A percentile compares a stretch with the other conserved stretches of the same genome.
Conservation (phyloP, 2,888 invertebrate genomes). For the Seira sanloemensis region DNA sequence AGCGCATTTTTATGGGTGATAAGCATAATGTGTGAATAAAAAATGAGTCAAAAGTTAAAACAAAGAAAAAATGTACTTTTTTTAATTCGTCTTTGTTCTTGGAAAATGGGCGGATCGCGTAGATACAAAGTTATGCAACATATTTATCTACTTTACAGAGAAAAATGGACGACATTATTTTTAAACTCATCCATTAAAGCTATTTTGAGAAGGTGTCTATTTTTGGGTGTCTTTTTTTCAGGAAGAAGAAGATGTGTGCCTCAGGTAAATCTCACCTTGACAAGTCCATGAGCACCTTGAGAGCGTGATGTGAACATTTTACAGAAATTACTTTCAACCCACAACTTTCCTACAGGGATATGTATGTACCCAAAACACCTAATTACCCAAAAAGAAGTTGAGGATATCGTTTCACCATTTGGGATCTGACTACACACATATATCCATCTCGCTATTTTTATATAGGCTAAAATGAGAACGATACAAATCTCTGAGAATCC, state of each 20-base stretch:
- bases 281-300: constrained; percentile 1
- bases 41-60: not conserved
- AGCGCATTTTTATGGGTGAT: too few species aligned
- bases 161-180: not conserved
- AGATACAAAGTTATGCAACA: not conserved
- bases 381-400: too few species aligned
- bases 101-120: not conserved
- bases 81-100: not conserved
- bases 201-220: not conserved
- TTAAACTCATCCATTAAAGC: not conserved
- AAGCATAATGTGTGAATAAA: too few species aligned
- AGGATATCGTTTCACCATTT: too few species aligned
- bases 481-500: too few species aligned
- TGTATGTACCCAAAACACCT: too few species aligned
- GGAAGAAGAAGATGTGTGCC: not conserved
- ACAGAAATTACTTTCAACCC: not conserved
- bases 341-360: too few species aligned
- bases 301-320: not conserved
- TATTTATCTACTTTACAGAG: not conserved
- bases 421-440: too few species aligned
- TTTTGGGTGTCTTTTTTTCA: not conserved
- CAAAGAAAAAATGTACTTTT: too few species aligned
- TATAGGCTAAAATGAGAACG: too few species aligned
- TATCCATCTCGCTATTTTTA: too few species aligned
- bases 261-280: not conserved